These are phyloP conservation scores for Brachymystax lenok DNA, from an alignment of 2,797 vertebrate species.

Conservation along the genomic window DNA sequence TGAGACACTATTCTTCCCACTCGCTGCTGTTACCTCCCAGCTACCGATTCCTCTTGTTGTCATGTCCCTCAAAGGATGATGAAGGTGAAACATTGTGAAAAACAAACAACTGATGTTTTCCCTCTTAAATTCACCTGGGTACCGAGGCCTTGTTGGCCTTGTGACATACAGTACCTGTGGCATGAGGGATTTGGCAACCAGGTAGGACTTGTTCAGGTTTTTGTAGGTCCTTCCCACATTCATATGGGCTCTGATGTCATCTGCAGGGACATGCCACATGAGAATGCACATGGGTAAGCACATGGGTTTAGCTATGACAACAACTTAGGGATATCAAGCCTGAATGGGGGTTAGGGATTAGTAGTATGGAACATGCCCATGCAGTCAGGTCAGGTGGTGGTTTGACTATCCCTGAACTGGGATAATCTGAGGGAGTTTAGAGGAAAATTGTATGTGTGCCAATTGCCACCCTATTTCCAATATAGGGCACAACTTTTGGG, in stretches of 20 bases:
- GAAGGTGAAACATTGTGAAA: neutral
- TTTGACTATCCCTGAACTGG: neutral
- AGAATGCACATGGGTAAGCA: neutral
- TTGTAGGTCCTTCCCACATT: conserved; percentile 99
- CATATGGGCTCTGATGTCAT: conserved; percentile 99
- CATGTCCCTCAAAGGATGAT: neutral
- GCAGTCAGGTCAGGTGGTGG: neutral
- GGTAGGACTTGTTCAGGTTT: conserved; percentile 93
- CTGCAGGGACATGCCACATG: conserved; percentile 62
- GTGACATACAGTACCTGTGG: conserved; percentile 84
- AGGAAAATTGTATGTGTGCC: neutral
- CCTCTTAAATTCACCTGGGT: neutral
- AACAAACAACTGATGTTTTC: neutral
- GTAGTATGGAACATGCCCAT: neutral
- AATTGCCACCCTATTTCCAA: neutral
- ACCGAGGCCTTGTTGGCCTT: neutral
- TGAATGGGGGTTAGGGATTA: neutral
- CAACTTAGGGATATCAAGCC: neutral
- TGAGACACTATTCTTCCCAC: neutral
- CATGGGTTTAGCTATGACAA: too few relatives aligned
- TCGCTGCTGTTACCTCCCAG: neutral
- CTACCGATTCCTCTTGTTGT: neutral
- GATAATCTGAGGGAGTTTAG: neutral
- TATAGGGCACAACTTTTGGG: neutral
- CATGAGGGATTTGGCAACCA: conserved; percentile 97